Evolutionary conservation across 2,888 invertebrate genomes (phyloP), one percentile per base, ranked within the genome.

Genomic region (Rhagophthalmus giganteus): DNA sequence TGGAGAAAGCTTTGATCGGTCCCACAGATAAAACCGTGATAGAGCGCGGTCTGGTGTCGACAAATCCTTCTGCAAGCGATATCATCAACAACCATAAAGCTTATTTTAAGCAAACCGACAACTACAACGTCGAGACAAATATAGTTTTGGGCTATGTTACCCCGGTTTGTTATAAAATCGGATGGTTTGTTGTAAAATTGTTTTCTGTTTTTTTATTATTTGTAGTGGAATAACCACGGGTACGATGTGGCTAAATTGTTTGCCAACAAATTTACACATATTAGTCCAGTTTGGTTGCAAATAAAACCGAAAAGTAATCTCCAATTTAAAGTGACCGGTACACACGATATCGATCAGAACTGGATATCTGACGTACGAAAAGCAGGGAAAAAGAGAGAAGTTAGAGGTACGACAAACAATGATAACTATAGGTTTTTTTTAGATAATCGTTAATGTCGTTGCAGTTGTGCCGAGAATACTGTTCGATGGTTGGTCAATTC

Each of bases 221-320:
- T n/a, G n/a, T 70, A 96, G 94, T 97, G 97, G 97, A 96, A 97
- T 70, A 86, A 81, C 58, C 91, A 90, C 76, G 97, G 97, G 0
- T 94, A 95, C 74, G 90, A 94, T 74, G 82, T 95, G 35, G 92
- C 95, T 0, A 94, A 94, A 75, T 83, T 80, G 44, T 95, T 95
- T 79, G 88, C 85, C 6, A 82, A 86, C 30, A 97, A 97, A 74
- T 91, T 97, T 64, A 86, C 90, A 38, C 88, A 89, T 65, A 83
- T 97, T 13, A 92, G 95, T 0, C 97, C 97, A 0, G 96, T 96
- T 0, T 98, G 97, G 97, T 80, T 97, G 16, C 93, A 95, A 76
- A 76, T 96, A 8, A 81, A 83, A 50, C 77, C 86, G 26, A 83
- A 83, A 48, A 81, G 79, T 9, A 74, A 77, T 1, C 78, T 80